Evolutionary conservation across 2,888 invertebrate genomes (phyloP).

Genomic region (Melolontha melolontha): DNA sequence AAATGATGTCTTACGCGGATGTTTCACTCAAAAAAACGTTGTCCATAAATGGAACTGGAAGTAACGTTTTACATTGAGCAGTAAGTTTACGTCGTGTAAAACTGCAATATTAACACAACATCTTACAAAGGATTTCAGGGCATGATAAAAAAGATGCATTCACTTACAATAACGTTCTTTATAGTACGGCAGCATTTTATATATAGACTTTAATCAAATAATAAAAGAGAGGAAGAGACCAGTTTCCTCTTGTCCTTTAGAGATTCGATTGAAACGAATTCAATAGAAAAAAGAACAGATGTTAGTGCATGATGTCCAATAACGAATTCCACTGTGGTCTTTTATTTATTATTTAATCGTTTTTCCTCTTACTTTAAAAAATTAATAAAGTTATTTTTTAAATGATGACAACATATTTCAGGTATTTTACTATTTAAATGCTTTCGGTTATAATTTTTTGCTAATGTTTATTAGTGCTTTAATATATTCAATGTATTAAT

Average conservation of each 20-base stretch:
- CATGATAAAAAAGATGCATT: background rate
- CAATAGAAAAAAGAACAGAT: slow-evolving; percentile 30
- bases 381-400: no score
- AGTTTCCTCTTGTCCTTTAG: background rate
- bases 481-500: no score
- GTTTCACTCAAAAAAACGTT: slow-evolving; percentile 1
- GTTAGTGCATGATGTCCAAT: slow-evolving; percentile 4
- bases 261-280: slow-evolving; percentile 1
- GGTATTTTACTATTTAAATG: no score
- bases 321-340: no score
- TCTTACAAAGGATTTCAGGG: slow-evolving; percentile 18
- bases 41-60: slow-evolving; percentile 11
- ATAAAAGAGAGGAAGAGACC: slow-evolving; percentile 1
- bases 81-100: slow-evolving; percentile 20
- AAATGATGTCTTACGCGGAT: slow-evolving; percentile 9
- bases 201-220: slow-evolving; percentile 17
- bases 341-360: no score
- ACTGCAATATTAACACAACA: slow-evolving; percentile 21
- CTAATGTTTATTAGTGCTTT: no score
- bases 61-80: slow-evolving; percentile 3
- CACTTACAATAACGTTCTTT: slow-evolving; percentile 2
- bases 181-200: slow-evolving; percentile 8
- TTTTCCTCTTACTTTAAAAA: no score
- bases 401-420: no score
- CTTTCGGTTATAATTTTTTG: no score